Percentiles rank a stretch among this genome's conserved stretches.
These are phyloP conservation scores for Hippolais icterina DNA, from an alignment of 2,113 vertebrate genomes.

Conservation along the genomic window DNA sequence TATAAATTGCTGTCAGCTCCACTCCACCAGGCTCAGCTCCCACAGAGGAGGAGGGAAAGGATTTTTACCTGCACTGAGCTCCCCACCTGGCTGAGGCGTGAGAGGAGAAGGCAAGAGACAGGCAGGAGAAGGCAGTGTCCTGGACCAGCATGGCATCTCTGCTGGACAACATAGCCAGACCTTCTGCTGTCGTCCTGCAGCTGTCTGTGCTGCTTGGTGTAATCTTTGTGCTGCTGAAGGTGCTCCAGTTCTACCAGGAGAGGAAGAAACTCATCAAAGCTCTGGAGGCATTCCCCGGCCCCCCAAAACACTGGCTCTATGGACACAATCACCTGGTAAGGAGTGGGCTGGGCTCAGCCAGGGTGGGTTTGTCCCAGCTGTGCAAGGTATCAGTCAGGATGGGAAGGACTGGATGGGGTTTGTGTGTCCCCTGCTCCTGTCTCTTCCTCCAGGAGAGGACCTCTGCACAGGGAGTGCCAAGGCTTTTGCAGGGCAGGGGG, in stretches of 20 bases:
- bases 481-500: neutral
- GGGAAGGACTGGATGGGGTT: no score
- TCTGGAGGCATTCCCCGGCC: conserved; percentile 74
- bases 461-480: neutral
- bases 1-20: neutral
- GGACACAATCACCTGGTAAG: conserved; percentile 77
- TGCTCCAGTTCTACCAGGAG: conserved; percentile 21
- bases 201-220: conserved; percentile 38
- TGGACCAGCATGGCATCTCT: neutral
- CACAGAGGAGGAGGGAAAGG: neutral
- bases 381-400: neutral
- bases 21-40: neutral
- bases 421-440: fast-evolving
- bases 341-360: neutral
- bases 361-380: neutral
- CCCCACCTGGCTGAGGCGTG: fast-evolving
- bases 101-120: neutral
- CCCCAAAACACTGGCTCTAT: conserved; percentile 73
- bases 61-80: neutral
- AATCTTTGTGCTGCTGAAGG: conserved; percentile 61
- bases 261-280: conserved; percentile 53
- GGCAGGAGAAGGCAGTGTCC: neutral
- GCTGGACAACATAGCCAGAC: neutral
- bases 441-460: neutral
- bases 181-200: conserved; percentile 7